Evolutionary conservation across 2,888 invertebrate species (phyloP).

Genomic region (Ichneumoninae sp.): DNA sequence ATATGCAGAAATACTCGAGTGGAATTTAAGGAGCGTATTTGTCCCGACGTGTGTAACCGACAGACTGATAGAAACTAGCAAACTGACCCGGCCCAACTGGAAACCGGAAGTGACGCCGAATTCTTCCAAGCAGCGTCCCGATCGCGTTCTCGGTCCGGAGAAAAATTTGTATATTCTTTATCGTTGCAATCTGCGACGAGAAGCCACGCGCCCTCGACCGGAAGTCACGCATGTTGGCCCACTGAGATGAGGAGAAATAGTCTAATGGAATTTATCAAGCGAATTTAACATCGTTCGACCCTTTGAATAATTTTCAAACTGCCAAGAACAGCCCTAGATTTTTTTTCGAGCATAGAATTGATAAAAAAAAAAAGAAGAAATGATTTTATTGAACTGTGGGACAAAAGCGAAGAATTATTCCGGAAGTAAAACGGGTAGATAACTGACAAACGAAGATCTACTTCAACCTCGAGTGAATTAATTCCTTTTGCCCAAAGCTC

Average conservation of each 20-base stretch:
- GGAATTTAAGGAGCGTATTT: not conserved
- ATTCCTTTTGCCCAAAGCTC: slow-evolving; percentile 49
- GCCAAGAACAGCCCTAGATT: not conserved
- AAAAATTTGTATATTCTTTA: too few species aligned
- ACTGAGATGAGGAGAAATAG: too few species aligned
- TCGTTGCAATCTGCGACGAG: too few species aligned
- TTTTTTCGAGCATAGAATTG: not conserved
- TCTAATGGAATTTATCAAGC: too few species aligned
- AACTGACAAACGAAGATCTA: not conserved
- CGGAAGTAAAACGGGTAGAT: not conserved
- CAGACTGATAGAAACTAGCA: not conserved
- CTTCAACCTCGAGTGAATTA: not conserved
- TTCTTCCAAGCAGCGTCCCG: not conserved
- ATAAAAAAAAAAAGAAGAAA: not conserved
- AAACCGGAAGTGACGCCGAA: too few species aligned
- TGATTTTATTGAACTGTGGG: not conserved
- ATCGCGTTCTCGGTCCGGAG: too few species aligned
- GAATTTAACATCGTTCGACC: too few species aligned
- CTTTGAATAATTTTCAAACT: too few species aligned
- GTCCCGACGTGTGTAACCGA: not conserved
- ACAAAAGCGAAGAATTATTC: not conserved
- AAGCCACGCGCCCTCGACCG: not conserved
- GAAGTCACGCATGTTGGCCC: not conserved
- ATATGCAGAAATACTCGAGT: not conserved
- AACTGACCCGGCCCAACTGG: not conserved